These are phyloP conservation scores for Drosophila lacteicornis DNA, from an alignment of 1,140 invertebrate species.

Conservation along the genomic window DNA sequence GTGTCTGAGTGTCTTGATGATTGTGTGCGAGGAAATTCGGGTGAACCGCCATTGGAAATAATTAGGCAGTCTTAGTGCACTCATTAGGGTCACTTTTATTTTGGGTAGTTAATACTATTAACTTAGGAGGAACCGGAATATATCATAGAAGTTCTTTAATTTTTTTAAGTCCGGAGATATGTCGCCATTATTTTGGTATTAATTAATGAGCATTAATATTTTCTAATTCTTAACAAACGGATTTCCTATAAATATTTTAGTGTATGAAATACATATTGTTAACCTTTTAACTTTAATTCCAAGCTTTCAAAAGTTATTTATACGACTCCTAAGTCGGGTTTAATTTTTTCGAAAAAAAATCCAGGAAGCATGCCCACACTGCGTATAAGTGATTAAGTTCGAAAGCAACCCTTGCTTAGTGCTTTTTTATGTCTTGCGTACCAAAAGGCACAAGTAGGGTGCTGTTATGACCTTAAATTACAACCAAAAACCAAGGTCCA, in stretches of 20 bases:
- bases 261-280: no score
- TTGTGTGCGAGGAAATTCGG: slow-evolving; percentile 59
- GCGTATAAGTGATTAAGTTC: slow-evolving; percentile 28
- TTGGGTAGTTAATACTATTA: not conserved
- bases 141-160: not conserved
- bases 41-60: slow-evolving; percentile 21
- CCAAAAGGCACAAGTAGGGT: not conserved
- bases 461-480: slow-evolving; percentile 28
- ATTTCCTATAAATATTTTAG: not conserved
- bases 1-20: slow-evolving; percentile 39
- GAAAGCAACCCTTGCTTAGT: slow-evolving; percentile 20
- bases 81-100: slow-evolving; percentile 2
- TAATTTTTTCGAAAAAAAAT: not conserved
- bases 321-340: not conserved
- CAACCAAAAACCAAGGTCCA: slow-evolving; percentile 19
- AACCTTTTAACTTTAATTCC: no score
- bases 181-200: no score
- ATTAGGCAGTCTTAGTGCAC: slow-evolving; percentile 8
- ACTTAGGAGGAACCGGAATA: not conserved
- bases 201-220: not conserved
- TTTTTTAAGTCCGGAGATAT: no score
- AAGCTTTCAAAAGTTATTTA: not conserved
- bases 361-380: slow-evolving; percentile 1
- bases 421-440: slow-evolving; percentile 25
- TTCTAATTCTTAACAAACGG: not conserved